These are phyloP conservation scores for Diploscapter pachys DNA, from an alignment of 1,140 invertebrate genomes.

Conservation along the genomic window DNA sequence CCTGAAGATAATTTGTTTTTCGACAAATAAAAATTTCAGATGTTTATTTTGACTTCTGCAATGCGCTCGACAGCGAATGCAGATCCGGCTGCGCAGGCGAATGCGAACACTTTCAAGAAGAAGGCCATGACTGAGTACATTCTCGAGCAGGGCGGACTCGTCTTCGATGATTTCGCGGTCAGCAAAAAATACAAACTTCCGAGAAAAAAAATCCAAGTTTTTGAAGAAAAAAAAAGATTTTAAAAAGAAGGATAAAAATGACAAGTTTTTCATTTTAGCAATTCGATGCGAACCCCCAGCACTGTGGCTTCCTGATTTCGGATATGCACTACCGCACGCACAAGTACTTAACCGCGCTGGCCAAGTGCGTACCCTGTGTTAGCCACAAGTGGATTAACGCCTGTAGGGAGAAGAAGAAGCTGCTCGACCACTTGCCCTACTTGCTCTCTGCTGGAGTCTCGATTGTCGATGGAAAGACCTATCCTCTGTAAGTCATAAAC, in stretches of 20 bases:
- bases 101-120: constrained; percentile 52
- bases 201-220: not conserved
- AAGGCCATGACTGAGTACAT: constrained; percentile 44
- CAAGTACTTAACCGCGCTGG: constrained; percentile 53
- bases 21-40: not conserved
- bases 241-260: not conserved
- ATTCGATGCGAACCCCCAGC: constrained; percentile 15
- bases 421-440: constrained; percentile 41
- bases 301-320: constrained; percentile 47
- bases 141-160: constrained; percentile 42
- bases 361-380: constrained; percentile 49
- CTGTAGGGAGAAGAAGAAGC: constrained; percentile 42
- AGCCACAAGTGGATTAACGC: constrained; percentile 46
- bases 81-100: constrained; percentile 11
- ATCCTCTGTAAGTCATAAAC: constrained; percentile 39
- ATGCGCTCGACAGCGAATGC: constrained; percentile 25
- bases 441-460: constrained; percentile 47
- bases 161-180: constrained; percentile 51
- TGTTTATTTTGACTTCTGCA: constrained; percentile 50
- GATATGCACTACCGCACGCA: constrained; percentile 56
- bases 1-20: no score
- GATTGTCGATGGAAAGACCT: constrained; percentile 17
- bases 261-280: not conserved
- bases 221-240: not conserved
- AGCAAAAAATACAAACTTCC: constrained; percentile 18